Conservation (phyloP, 92 coral and sea anemone species). For the Epizoanthus scotinus region DNA sequence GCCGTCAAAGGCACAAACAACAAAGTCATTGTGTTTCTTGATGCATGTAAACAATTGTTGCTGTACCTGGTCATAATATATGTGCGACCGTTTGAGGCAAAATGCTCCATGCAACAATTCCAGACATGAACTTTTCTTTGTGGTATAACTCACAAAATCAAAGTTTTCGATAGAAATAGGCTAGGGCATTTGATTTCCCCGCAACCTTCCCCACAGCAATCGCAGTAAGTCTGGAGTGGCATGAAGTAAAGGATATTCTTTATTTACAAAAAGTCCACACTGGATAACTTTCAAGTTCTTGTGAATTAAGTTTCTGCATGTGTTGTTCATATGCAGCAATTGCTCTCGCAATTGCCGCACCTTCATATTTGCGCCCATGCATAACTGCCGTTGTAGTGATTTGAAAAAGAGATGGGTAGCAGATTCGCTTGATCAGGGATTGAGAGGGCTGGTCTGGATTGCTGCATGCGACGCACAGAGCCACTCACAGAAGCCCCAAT, state of each 20-base stretch:
- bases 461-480: slow-evolving; percentile 20
- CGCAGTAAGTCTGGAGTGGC: slow-evolving; percentile 28
- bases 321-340: slow-evolving; percentile 27
- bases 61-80: slow-evolving; percentile 54
- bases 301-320: slow-evolving; percentile 36
- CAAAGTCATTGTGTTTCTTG: slow-evolving; percentile 62
- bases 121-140: slow-evolving; percentile 39
- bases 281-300: slow-evolving; percentile 25
- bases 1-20: slow-evolving; percentile 50
- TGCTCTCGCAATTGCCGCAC: slow-evolving; percentile 32
- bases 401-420: slow-evolving; percentile 39
- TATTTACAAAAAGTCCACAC: slow-evolving; percentile 26
- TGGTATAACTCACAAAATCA: slow-evolving; percentile 31
- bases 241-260: slow-evolving; percentile 15
- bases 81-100: slow-evolving; percentile 35
- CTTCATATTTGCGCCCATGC: slow-evolving; percentile 40
- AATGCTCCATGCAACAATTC: slow-evolving; percentile 37
- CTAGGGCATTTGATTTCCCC: slow-evolving; percentile 41
- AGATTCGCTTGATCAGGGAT: slow-evolving; percentile 28
- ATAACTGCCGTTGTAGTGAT: slow-evolving; percentile 25
- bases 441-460: slow-evolving; percentile 40
- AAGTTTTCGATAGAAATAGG: slow-evolving; percentile 41
- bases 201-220: slow-evolving; percentile 30
- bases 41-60: slow-evolving; percentile 56
- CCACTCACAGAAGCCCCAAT: slow-evolving; percentile 32